Evolutionary conservation across 2,888 invertebrate species (phyloP).

Genomic region (Spilosoma lubricipeda): DNA sequence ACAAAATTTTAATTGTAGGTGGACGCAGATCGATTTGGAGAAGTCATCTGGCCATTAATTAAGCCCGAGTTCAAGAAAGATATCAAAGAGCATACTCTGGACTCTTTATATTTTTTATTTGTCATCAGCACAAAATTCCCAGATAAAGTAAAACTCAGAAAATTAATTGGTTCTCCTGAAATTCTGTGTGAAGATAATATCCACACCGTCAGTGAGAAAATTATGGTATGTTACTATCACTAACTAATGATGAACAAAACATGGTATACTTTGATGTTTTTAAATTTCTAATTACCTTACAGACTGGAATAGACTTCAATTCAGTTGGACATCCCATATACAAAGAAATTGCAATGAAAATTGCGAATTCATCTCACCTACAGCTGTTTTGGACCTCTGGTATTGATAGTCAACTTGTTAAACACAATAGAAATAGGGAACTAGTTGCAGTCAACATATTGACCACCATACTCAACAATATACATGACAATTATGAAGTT

Average conservation of each 20-base stretch:
- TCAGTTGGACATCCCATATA: constrained; percentile 88
- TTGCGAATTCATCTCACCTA: constrained; percentile 84
- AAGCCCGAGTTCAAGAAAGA: constrained; percentile 87
- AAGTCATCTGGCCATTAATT: constrained; percentile 87
- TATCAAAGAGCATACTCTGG: constrained; percentile 88
- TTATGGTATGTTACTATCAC: constrained; percentile 83
- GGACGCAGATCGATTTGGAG: constrained; percentile 83
- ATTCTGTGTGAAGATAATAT: constrained; percentile 87
- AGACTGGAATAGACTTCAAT: constrained; percentile 87
- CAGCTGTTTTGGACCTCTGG: constrained; percentile 85
- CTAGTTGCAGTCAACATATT: constrained; percentile 87
- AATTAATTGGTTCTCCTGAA: constrained; percentile 84
- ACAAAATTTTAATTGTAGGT: constrained; percentile 67
- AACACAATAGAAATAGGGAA: constrained; percentile 87
- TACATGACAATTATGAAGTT: constrained; percentile 74
- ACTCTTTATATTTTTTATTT: constrained; percentile 88
- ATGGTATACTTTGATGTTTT: background rate
- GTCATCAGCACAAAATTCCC: constrained; percentile 74
- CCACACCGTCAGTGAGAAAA: constrained; percentile 84
- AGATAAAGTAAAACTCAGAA: constrained; percentile 84
- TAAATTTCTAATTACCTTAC: constrained; percentile 54
- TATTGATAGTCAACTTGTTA: constrained; percentile 76
- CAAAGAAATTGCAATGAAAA: constrained; percentile 84
- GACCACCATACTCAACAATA: constrained; percentile 82
- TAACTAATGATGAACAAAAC: background rate